A percentile compares a stretch with the other conserved stretches of the same genome.
Conservation (phyloP, 2,113 vertebrate genomes). For the Colaptes auratus region DNA sequence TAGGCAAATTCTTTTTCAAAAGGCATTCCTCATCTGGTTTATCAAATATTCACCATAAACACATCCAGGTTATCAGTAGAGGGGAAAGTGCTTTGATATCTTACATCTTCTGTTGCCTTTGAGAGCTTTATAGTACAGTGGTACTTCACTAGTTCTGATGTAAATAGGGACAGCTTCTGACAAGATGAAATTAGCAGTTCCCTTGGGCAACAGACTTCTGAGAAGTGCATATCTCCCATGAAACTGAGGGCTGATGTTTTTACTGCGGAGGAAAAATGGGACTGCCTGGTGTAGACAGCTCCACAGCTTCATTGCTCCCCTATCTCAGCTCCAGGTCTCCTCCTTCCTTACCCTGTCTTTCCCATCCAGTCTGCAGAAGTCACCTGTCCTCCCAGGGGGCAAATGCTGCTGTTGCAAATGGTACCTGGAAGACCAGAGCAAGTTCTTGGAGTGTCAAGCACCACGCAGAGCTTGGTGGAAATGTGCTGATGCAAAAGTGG, state of each 20-base stretch:
- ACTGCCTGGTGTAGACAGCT: not conserved
- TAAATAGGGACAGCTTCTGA: not conserved
- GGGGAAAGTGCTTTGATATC: not conserved
- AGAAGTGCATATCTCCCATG: not conserved
- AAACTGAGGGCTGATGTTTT: not conserved
- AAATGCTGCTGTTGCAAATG: accelerated
- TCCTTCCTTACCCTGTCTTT: not conserved
- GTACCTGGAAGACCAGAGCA: not conserved
- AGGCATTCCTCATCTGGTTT: not conserved
- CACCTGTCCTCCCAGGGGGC: not conserved
- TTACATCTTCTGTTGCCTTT: not conserved
- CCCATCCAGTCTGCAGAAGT: not conserved
- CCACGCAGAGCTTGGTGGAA: not conserved
- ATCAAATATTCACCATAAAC: not conserved
- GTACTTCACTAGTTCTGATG: not conserved
- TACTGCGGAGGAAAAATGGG: not conserved
- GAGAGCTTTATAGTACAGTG: not conserved
- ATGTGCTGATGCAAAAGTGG: not conserved
- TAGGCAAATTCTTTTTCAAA: not conserved
- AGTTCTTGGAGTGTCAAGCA: not conserved
- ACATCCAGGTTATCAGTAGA: not conserved
- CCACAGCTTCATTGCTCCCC: not conserved
- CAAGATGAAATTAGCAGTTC: not conserved
- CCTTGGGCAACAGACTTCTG: not conserved
- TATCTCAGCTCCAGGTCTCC: accelerated